Percentiles rank a stretch among this genome's conserved stretches.
Conservation (phyloP, 2,888 invertebrate species). For the Poecilobothrus nobilitatus region DNA sequence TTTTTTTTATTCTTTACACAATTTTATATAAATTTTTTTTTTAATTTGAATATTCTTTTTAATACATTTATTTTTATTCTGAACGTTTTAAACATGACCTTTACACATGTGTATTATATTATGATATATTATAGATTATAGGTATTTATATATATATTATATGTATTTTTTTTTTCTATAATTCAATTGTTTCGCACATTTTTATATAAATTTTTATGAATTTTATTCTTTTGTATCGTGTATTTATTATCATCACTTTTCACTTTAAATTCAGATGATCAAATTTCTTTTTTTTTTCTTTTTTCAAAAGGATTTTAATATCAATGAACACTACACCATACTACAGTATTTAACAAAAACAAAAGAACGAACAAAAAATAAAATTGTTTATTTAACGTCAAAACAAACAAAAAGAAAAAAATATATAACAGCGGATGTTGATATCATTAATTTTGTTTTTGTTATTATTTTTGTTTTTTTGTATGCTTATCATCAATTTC, state of each 20-base stretch:
- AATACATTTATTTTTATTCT: background rate
- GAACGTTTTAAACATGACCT: background rate
- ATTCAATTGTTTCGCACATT: too few species aligned
- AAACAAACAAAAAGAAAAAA: background rate
- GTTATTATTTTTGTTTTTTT: background rate
- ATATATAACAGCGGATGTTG: background rate
- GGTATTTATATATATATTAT: background rate
- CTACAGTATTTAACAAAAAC: background rate
- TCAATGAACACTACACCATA: background rate
- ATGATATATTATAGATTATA: background rate
- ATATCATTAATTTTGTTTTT: background rate
- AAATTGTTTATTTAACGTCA: background rate
- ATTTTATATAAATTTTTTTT: background rate
- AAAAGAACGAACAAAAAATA: too few species aligned
- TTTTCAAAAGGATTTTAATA: background rate
- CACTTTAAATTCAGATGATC: background rate
- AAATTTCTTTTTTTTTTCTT: background rate
- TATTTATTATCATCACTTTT: background rate
- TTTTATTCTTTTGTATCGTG: too few species aligned
- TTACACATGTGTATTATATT: background rate
- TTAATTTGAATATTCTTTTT: background rate
- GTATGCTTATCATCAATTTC: background rate
- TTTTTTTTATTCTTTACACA: background rate
- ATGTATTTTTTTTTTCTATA: background rate
- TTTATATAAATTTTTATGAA: too few species aligned